Evolutionary conservation across 2,888 invertebrate genomes (phyloP).

Genomic region (Liposcelis brunnea): DNA sequence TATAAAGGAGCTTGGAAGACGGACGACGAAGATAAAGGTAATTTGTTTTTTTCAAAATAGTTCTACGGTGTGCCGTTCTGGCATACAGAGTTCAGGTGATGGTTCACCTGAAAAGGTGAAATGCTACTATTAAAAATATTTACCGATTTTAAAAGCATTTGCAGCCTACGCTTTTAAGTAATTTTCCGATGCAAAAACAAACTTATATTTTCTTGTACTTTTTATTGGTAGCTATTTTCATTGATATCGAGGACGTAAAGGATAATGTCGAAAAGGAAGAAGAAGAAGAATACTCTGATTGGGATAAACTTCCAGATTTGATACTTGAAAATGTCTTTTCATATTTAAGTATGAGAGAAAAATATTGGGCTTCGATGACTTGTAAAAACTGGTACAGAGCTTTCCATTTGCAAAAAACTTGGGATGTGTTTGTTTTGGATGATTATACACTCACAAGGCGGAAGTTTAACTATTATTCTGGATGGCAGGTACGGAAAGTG

Average conservation of each 20-base stretch:
- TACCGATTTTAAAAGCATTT: no score
- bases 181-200: no score
- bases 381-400: constrained; percentile 46
- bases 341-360: constrained; percentile 44
- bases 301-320: constrained; percentile 53
- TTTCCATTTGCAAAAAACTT: constrained; percentile 55
- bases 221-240: not conserved
- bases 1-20: constrained; percentile 4
- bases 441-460: constrained; percentile 56
- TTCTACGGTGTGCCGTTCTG: no score
- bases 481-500: constrained; percentile 45
- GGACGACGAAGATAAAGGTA: constrained; percentile 6
- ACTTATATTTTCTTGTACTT: no score
- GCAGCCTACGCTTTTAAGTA: no score
- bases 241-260: not conserved
- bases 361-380: constrained; percentile 57
- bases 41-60: not conserved
- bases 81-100: no score
- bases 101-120: no score
- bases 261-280: constrained; percentile 12
- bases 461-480: constrained; percentile 63
- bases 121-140: no score
- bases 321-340: constrained; percentile 54
- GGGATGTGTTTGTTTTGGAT: constrained; percentile 53
- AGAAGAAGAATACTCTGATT: constrained; percentile 33